phyloP scores from a whole-genome alignment of 2,888 invertebrate species.

The Timema podura region DNA sequence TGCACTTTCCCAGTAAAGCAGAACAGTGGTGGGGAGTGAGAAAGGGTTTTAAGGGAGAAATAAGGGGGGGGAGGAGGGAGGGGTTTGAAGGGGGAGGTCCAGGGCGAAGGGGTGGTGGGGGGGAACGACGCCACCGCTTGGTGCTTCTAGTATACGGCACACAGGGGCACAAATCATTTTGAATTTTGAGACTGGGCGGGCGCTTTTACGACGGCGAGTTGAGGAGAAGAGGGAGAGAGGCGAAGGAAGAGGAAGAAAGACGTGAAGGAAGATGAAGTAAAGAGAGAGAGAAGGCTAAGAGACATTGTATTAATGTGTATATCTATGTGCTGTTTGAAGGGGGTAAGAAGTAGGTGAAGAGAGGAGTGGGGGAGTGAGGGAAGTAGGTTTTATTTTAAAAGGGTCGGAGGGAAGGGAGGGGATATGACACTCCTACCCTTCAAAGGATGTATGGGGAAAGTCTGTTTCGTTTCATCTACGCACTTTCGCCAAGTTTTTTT shows the following conservation, averaged over 20 bases:
- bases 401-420: too few relatives aligned
- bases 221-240: not conserved
- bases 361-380: too few relatives aligned
- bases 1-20: conserved; percentile 55
- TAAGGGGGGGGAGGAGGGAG: conserved; percentile 28
- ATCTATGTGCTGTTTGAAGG: conserved; percentile 12
- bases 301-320: conserved; percentile 31
- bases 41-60: conserved; percentile 29
- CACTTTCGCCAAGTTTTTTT: too few relatives aligned
- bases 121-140: conserved; percentile 32
- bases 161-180: conserved; percentile 33
- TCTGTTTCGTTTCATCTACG: too few relatives aligned
- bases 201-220: not conserved
- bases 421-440: too few relatives aligned
- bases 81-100: conserved; percentile 29
- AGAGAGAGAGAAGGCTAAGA: not conserved
- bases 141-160: conserved; percentile 30
- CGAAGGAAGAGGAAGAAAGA: conserved; percentile 10
- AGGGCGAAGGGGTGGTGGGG: conserved; percentile 27
- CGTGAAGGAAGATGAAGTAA: not conserved
- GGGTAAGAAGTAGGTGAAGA: too few relatives aligned
- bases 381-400: too few relatives aligned
- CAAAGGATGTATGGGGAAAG: too few relatives aligned
- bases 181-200: conserved; percentile 33
- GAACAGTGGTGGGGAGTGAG: conserved; percentile 30